Base-by-base conservation (phyloP, 2,888 invertebrate species). In the Timema podura region DNA sequence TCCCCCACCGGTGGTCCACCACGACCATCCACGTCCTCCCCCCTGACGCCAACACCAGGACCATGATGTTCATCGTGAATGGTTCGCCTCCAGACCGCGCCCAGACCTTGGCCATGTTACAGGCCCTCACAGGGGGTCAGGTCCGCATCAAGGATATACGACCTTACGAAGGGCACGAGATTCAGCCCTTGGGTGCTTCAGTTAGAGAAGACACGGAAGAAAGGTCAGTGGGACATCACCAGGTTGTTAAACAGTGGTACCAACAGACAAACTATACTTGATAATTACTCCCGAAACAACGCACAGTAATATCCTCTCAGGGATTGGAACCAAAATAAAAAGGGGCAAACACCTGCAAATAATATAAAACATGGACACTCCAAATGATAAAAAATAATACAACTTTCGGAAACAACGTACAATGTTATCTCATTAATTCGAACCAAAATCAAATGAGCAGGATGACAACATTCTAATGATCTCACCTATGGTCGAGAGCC, bases 21-120 rank as follows among this genome's bases (percentile, higher is more conserved):
- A 89, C 91, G 13, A 87, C 87, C 70, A 88, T 96, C 7, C 88
- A 90, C 76, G 85, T 95, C 71, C 91, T 90, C 81, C 91, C 91
- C 67, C 90, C 91, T 74, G 94, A 89, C 77, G 88, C 88, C 75
- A 87, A 89, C 72, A 89, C 90, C 8, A 85, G 91, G 70, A 89
- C 89, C 51, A 90, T 95, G 82, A 88, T 90, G 16, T 95, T 95
- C 80, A 89, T 95, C 71, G 89, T 95, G 54, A 91, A 93, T 6
- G 92, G 91, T 65, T 85, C 85, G 68, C 88, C 91, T 79, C 90
- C 90, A 9, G 90, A 94, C 80, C 88, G 88, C 74, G 83, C 83
- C 69, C 89, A 89, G 76, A 86, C 92, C 15, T 91, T 92, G 79
- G 88, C 90, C 77, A 89, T 91, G 54, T 82, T 95, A 48, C 89